Conservation (phyloP, 1,140 invertebrate genomes). For the Lordiphosa collinella region DNA sequence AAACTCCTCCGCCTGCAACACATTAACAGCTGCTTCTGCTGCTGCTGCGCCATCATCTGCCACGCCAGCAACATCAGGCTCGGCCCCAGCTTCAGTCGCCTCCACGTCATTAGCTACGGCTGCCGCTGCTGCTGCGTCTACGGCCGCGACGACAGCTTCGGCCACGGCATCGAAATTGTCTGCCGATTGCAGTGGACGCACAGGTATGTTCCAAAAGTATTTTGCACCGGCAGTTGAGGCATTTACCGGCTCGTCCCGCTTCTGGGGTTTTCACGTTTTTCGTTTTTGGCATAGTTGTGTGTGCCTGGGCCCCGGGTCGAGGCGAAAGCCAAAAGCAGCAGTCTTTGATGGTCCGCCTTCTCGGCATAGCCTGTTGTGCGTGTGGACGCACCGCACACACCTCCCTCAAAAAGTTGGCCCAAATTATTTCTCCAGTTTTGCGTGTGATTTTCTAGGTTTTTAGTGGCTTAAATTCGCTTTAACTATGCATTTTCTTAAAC, state of each 20-base stretch:
- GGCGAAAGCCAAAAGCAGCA: constrained; percentile 4
- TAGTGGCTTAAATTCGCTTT: constrained; percentile 1
- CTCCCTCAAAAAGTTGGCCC: constrained; percentile 20
- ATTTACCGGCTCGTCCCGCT: constrained; percentile 55
- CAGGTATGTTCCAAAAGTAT: constrained; percentile 79
- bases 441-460: constrained; percentile 65
- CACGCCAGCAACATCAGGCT: constrained; percentile 42
- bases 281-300: constrained; percentile 75
- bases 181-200: constrained; percentile 78
- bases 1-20: constrained; percentile 59
- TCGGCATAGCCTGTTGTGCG: not conserved
- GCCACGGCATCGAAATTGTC: constrained; percentile 70
- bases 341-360: constrained; percentile 3
- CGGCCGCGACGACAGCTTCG: constrained; percentile 29
- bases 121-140: constrained; percentile 21
- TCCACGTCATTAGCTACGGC: constrained; percentile 41
- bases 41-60: constrained; percentile 31
- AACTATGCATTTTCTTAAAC: too few species aligned
- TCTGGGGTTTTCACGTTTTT: constrained; percentile 70
- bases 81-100: constrained; percentile 39
- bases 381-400: not conserved
- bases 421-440: constrained; percentile 49
- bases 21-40: constrained; percentile 66
- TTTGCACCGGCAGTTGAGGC: constrained; percentile 70
- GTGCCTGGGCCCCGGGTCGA: constrained; percentile 42